phyloP scores from a whole-genome alignment of 2,797 vertebrate species.

The Crypturellus tataupa region DNA sequence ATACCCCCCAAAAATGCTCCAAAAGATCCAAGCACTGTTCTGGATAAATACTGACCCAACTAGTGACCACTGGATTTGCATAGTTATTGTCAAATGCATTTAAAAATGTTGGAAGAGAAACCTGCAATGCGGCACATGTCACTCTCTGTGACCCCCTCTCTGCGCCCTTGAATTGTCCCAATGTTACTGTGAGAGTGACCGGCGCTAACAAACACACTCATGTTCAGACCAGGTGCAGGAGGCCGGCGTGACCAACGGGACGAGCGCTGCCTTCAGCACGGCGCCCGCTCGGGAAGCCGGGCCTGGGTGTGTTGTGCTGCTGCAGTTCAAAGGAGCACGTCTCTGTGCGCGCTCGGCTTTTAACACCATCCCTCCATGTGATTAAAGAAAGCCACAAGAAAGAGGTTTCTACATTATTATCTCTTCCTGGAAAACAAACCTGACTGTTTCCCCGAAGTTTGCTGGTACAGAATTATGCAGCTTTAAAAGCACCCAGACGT shows the following conservation, averaged over 20 bases:
- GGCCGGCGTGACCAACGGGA: neutral
- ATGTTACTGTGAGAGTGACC: neutral
- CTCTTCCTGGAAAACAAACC: conserved; percentile 88
- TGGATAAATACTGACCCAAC: neutral
- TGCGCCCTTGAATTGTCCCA: neutral
- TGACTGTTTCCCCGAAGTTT: conserved; percentile 85
- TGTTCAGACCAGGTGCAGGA: neutral
- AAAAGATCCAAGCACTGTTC: neutral
- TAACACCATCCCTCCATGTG: conserved; percentile 77
- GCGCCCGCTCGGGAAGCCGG: neutral
- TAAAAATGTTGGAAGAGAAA: neutral
- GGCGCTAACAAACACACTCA: neutral
- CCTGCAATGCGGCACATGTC: neutral
- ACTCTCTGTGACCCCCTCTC: neutral
- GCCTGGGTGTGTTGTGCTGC: conserved; percentile 5
- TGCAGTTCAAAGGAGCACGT: conserved; percentile 61
- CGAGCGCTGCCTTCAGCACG: conserved; percentile 53
- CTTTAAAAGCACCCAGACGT: conserved; percentile 61
- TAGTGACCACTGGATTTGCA: neutral
- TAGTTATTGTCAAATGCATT: neutral
- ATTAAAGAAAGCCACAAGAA: conserved; percentile 85
- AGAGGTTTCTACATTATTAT: conserved; percentile 82
- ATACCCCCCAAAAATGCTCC: neutral
- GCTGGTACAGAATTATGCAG: conserved; percentile 73
- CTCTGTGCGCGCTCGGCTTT: conserved; percentile 7